Base-by-base conservation (phyloP, 2,113 vertebrate genomes). In the Aegotheles bennettii region DNA sequence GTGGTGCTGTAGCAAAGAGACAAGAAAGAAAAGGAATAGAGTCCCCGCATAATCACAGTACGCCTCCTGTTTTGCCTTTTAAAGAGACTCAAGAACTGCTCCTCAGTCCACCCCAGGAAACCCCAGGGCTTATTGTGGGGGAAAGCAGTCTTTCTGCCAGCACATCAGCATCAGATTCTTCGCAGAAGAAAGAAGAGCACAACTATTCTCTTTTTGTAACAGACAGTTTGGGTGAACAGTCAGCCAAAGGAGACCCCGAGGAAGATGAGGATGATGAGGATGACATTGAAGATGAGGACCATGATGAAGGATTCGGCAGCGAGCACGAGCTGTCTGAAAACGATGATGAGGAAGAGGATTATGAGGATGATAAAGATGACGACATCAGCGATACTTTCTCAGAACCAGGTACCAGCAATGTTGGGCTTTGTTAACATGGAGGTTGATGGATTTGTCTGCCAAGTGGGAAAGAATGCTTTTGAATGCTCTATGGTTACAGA, bases 321-420 rank as follows among this genome's bases (percentile, higher is more conserved):
- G 99, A 99, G 96, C 99, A 99, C 0, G 99, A 99, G 95, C 98
- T 99, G 17, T 99, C 99, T 75, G 99, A 99, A 89, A 99, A 99
- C 1, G 99, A 98, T 3, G 99, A 99, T 6, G 99, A 99, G 42
- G 99, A 99, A 9, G 99, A 99, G 18, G 98, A 99, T 83, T 98
- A 99, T 11, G 98, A 99, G 91, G 98, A 99, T 35, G 99, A 99
- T 93, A 99, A 99, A 95, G 99, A 99, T 10, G 99, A 99, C 6
- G 99, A 99, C 95, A 99, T 99, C 97, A 99, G 99, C 2, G 99
- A 99, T 36, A 99, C 99, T 25, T 99, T 99, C 97, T 99, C 99
- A 57, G 99, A 99, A 96, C 99, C 98, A 98, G 99, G 99, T 99
- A 98, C 70, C 84, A 33, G 74, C 87, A 42, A 2, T 59, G 15